phyloP scores from a whole-genome alignment of 2,113 vertebrate species.

The Ariopsis seemanni region DNA sequence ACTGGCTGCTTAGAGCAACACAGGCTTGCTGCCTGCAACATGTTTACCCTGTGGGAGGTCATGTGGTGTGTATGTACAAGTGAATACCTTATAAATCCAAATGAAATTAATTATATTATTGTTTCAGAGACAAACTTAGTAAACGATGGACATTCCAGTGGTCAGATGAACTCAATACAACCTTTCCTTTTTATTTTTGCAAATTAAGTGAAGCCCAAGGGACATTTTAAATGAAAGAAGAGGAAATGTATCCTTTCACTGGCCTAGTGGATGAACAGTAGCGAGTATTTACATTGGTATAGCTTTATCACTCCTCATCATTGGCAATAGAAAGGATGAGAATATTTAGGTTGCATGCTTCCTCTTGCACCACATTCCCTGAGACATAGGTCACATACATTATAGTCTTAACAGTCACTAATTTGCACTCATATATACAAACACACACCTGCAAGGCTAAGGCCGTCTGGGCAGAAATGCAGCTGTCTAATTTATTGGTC shows the following conservation, averaged over 20 bases:
- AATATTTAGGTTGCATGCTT: slow-evolving; percentile 75
- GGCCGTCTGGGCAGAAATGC: slow-evolving; percentile 72
- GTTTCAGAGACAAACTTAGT: slow-evolving; percentile 56
- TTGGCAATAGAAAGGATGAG: slow-evolving; percentile 64
- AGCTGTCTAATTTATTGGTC: slow-evolving; percentile 75
- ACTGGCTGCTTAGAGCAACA: slow-evolving; percentile 53
- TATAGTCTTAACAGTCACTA: slow-evolving; percentile 66
- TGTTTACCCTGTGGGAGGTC: slow-evolving; percentile 60
- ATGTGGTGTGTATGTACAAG: slow-evolving; percentile 56
- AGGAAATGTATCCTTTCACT: slow-evolving; percentile 46
- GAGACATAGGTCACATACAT: slow-evolving; percentile 73
- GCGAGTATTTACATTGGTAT: slow-evolving; percentile 35
- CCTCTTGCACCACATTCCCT: slow-evolving; percentile 71
- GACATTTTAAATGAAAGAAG: slow-evolving; percentile 48
- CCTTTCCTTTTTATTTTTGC: slow-evolving; percentile 60
- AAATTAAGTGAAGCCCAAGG: slow-evolving; percentile 41
- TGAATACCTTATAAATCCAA: slow-evolving; percentile 51
- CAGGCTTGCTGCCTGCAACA: slow-evolving; percentile 50
- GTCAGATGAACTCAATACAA: slow-evolving; percentile 66
- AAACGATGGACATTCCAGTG: slow-evolving; percentile 53
- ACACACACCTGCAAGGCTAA: slow-evolving; percentile 78
- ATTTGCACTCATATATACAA: slow-evolving; percentile 72
- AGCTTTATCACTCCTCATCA: slow-evolving; percentile 61
- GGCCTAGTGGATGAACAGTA: slow-evolving; percentile 51
- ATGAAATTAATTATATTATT: slow-evolving; percentile 58